phyloP scores from a whole-genome alignment of 2,113 vertebrate species.

The Amblyornis subalaris region DNA sequence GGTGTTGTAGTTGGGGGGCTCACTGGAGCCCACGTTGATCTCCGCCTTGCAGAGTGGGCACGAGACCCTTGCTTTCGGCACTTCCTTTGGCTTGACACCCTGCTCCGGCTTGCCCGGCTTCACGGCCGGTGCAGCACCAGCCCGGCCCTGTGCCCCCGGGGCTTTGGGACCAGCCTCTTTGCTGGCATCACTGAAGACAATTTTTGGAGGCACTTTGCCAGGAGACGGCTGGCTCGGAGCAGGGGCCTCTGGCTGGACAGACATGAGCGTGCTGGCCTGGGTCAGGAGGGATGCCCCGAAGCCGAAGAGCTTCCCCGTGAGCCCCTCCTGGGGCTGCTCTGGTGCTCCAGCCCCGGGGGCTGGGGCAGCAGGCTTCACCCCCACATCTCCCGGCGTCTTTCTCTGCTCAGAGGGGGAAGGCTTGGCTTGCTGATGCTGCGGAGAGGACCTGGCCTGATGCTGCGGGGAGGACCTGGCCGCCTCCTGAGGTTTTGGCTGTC shows the following conservation, averaged over 20 bases:
- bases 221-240: constrained; percentile 80
- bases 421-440: constrained; percentile 76
- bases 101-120: constrained; percentile 68
- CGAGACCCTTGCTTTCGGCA: constrained; percentile 77
- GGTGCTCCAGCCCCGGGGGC: constrained; percentile 70
- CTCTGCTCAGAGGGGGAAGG: constrained; percentile 81
- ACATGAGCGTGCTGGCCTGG: constrained; percentile 95
- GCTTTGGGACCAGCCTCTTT: constrained; percentile 79
- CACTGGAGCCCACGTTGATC: constrained; percentile 83
- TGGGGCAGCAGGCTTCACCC: constrained; percentile 73
- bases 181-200: constrained; percentile 82
- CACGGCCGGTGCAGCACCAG: neutral
- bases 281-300: constrained; percentile 94
- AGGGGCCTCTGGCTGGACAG: constrained; percentile 82
- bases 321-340: constrained; percentile 90
- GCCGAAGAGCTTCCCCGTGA: constrained; percentile 95
- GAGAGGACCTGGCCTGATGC: constrained; percentile 72
- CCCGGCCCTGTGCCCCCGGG: constrained; percentile 65
- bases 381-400: constrained; percentile 78
- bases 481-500: constrained; percentile 82
- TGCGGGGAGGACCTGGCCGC: constrained; percentile 77
- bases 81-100: constrained; percentile 74
- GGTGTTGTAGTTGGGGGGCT: constrained; percentile 90
- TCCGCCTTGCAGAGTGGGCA: constrained; percentile 95
- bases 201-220: constrained; percentile 88